Conservation (phyloP, 2,113 vertebrate genomes). For the Origma solitaria region DNA sequence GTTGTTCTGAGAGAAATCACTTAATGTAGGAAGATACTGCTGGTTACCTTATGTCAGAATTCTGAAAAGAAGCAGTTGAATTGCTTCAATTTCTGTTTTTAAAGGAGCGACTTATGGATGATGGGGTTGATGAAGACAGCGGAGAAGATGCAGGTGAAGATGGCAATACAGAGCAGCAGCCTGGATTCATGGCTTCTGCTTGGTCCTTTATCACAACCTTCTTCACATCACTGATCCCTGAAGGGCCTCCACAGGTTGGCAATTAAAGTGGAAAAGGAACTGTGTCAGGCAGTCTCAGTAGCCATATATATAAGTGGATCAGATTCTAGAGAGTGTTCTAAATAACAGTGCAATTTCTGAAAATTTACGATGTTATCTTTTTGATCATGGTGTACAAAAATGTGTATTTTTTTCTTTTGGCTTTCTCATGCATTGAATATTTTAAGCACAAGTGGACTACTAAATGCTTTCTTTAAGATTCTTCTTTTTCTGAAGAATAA, state of each 20-base stretch:
- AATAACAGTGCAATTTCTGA: conserved; percentile 77
- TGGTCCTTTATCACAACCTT: conserved; percentile 96
- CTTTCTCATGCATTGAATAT: conserved; percentile 70
- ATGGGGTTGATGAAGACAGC: conserved; percentile 84
- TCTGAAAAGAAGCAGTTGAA: neutral
- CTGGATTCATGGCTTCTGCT: conserved; percentile 88
- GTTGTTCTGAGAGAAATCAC: neutral
- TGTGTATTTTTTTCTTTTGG: conserved; percentile 59
- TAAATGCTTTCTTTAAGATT: conserved; percentile 68
- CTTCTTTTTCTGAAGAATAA: conserved; percentile 68
- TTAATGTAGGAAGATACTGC: neutral
- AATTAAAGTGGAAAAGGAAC: conserved; percentile 76
- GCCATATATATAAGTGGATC: conserved; percentile 1
- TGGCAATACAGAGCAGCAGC: conserved; percentile 68
- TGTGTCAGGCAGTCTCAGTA: conserved; percentile 48
- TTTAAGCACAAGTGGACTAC: conserved; percentile 78
- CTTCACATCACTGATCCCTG: conserved; percentile 95
- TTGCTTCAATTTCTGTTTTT: conserved; percentile 44
- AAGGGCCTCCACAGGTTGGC: conserved; percentile 88
- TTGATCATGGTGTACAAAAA: conserved; percentile 72
- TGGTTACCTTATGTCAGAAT: neutral
- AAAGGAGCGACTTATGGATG: conserved; percentile 88
- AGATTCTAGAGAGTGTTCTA: conserved; percentile 61
- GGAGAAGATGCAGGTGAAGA: conserved; percentile 82
- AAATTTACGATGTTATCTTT: conserved; percentile 63